Evolutionary conservation across 2,113 vertebrate species (phyloP), one percentile per base, ranked within the genome.

Genomic region (Pleuronectes platessa): DNA sequence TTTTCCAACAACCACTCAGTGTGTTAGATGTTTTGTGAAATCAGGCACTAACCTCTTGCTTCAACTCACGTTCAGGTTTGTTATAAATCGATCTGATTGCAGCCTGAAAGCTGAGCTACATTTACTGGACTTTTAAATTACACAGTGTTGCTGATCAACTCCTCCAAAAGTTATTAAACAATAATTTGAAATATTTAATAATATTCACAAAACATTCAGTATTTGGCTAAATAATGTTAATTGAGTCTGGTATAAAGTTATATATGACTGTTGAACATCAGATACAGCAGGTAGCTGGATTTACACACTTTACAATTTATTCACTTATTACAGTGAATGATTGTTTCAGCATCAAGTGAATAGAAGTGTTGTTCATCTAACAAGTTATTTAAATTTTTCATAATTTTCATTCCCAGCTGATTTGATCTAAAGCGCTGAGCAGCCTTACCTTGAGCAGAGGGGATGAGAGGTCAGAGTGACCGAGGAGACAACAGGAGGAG

Each of bases 371-470:
- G 26, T 11, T 42, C 68, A 42, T 55, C 13, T 15, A 23, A 31
- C 1, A 12, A 17, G 65, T 55, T 51, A 7, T 49, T 51, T 13
- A 3, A 49, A 18, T 49, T 18, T 51, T 58, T 35, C 35, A 61
- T 55, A 3, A 51, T 40, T 15, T n/a, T 27, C 24, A 42, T 63
- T 20, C 53, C 6, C 31, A 67, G 27, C 64, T 23, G 42, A 24
- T 35, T 59, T 47, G 4, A 42, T 3, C 2, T 1, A 63, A 27
- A 68, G 49, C 78, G 67, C 61, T 27, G 64, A 64, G 66, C 68
- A 77, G 68, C 20, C 93, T 93, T 94, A 94, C 94, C 92, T 92
- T 66, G 2, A 76, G 64, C 83, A 72, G 74, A 66, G 45, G 5
- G 68, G 74, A 81, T 67, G 85, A 81, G 79, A 84, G 73, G 66